Evolutionary conservation across 2,113 vertebrate species (phyloP), one percentile per base, ranked within the genome.

Genomic region (Prinia subflava): DNA sequence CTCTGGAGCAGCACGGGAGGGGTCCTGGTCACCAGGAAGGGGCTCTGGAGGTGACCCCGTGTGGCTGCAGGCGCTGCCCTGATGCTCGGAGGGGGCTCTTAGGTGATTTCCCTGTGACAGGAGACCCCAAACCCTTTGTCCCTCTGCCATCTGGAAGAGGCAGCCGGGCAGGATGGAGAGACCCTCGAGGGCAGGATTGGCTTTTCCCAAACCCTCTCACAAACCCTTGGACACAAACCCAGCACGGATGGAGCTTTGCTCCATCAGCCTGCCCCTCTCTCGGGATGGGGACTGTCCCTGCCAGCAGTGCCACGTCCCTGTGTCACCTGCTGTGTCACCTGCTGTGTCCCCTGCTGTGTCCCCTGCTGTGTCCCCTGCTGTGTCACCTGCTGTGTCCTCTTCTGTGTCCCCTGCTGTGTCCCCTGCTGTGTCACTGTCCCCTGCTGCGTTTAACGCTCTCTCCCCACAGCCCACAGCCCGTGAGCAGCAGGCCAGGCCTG

Each of bases 161-260:
- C 18, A 50, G 27, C 69, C 19, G 49, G 50, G 15, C 20, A 42
- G 75, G 80, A 60, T 19, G 3, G 33, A 41, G 71, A 27, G 37
- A 6, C 17, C 33, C 64, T 55, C 52, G 1, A 30, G 44, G 88
- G 82, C 28, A 3, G 79, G 59, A 74, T 22, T 70, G 79, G 63
- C 7, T 80, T 93, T 93, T 69, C n/a, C 91, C 57, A 52, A 44
- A 28, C 46, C 60, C 74, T 93, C 92, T 69, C n/a, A 89, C 57
- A 52, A 44, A 28, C 46, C 60, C 74, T 33, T 6, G 44, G 70
- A 27, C 46, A 70, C 31, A 78, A 90, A 52, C 70, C 37, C 20
- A 46, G 15, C n/a, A 12, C 15, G 0, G 2, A 0, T 10, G n/a
- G 4, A 4, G 21, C 2, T 59, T 0, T 2, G 16, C 25, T 17